These are phyloP conservation scores for Gulo gulo DNA, from an alignment of 2,113 vertebrate genomes.

Conservation along the genomic window DNA sequence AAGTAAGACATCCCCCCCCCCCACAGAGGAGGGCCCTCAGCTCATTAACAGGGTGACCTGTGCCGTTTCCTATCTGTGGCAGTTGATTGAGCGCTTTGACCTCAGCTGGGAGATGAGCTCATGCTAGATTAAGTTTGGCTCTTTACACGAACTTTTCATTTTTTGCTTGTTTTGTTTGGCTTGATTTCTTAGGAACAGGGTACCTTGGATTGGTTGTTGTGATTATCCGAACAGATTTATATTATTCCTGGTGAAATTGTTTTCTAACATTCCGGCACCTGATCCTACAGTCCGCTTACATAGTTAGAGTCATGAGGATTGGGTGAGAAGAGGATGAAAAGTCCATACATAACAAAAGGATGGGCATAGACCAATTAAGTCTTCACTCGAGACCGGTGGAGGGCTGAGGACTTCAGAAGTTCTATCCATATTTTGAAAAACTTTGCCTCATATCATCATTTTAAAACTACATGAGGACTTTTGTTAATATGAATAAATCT, in stretches of 20 bases:
- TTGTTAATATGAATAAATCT: not conserved
- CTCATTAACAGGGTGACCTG: not conserved
- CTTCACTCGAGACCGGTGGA: not conserved
- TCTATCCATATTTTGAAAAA: not conserved
- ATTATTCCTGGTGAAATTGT: not conserved
- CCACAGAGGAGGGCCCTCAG: too few relatives aligned
- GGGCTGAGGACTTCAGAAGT: not conserved
- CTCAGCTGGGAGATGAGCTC: not conserved
- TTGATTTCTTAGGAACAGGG: not conserved
- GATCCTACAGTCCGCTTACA: not conserved
- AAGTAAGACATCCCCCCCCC: not conserved
- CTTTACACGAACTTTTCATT: not conserved
- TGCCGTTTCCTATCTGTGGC: not conserved
- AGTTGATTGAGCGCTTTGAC: accelerated
- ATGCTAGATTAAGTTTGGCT: not conserved
- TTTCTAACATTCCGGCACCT: not conserved
- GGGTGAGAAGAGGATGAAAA: not conserved
- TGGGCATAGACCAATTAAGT: accelerated
- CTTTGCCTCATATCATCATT: not conserved
- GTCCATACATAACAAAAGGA: not conserved
- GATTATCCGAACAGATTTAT: not conserved
- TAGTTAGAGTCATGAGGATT: not conserved
- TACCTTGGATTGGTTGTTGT: not conserved
- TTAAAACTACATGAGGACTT: not conserved
- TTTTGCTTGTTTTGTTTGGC: not conserved